Conservation (phyloP, 2,888 invertebrate genomes). For the Nowickia ferox region DNA sequence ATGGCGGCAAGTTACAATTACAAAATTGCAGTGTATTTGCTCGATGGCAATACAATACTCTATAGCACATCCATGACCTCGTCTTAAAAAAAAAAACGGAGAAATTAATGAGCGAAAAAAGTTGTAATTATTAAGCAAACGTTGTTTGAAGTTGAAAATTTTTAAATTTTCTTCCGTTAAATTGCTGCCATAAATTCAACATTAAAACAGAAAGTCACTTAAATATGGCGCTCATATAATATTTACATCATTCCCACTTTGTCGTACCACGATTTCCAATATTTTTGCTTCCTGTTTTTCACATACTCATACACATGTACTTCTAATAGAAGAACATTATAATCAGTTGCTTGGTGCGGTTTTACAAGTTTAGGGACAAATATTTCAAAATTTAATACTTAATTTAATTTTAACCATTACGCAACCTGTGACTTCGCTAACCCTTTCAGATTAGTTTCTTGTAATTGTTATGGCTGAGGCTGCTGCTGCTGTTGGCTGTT, state of each 20-base stretch:
- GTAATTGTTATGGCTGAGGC: constrained; percentile 26
- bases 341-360: constrained; percentile 47
- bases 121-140: constrained; percentile 7
- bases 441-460: constrained; percentile 35
- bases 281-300: neutral
- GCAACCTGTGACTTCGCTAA: constrained; percentile 55
- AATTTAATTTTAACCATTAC: constrained; percentile 56
- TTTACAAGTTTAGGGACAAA: constrained; percentile 42
- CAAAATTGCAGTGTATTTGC: constrained; percentile 40
- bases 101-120: constrained; percentile 10
- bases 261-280: neutral
- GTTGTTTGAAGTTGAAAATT: constrained; percentile 4
- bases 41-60: constrained; percentile 30
- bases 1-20: constrained; percentile 52
- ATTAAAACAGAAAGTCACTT: constrained; percentile 18
- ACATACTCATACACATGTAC: neutral
- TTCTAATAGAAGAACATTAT: neutral
- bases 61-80: constrained; percentile 39
- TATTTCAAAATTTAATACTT: constrained; percentile 59
- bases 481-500: constrained; percentile 22
- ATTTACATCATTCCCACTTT: neutral
- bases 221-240: neutral
- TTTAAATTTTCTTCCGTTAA: constrained; percentile 28
- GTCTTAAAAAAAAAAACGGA: constrained; percentile 28
- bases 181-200: constrained; percentile 25